phyloP scores from a whole-genome alignment of 2,113 vertebrate genomes.

The Crotalus helleri region DNA sequence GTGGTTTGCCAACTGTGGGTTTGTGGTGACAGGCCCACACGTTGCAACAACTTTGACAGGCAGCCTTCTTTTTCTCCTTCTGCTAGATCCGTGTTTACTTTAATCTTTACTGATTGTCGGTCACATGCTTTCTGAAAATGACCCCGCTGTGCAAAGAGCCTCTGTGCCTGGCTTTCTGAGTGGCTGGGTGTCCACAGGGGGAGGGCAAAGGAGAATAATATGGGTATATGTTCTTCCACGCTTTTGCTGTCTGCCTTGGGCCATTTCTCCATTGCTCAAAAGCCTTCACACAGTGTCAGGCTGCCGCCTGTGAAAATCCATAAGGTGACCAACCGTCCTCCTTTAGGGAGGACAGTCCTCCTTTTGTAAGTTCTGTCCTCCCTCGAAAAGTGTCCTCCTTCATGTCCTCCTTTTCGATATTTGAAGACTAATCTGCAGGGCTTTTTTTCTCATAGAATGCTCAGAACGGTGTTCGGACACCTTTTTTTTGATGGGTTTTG shows the following conservation, averaged over 20 bases:
- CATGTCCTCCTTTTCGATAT: too few species aligned
- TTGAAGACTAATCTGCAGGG: too few species aligned
- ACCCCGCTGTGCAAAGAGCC: too few species aligned
- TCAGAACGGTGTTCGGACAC: too few species aligned
- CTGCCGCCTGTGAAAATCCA: neutral
- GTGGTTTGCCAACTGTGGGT: neutral
- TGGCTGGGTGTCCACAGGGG: neutral
- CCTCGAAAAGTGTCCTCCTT: too few species aligned
- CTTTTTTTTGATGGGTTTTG: too few species aligned
- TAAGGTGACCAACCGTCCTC: too few species aligned
- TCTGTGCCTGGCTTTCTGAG: neutral
- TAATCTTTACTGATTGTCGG: neutral
- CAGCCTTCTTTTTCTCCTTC: neutral
- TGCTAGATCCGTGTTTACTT: neutral
- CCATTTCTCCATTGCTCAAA: neutral
- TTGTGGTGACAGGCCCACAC: neutral
- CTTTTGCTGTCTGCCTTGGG: neutral
- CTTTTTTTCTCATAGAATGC: too few species aligned
- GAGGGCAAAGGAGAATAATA: neutral
- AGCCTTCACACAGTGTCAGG: neutral
- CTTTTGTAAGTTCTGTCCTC: too few species aligned
- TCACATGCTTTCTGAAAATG: neutral
- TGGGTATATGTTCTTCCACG: neutral
- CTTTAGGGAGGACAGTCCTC: too few species aligned
- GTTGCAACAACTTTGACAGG: neutral